Conservation (phyloP, 1,140 invertebrate genomes). For the Caenorhabditis brenneri region DNA sequence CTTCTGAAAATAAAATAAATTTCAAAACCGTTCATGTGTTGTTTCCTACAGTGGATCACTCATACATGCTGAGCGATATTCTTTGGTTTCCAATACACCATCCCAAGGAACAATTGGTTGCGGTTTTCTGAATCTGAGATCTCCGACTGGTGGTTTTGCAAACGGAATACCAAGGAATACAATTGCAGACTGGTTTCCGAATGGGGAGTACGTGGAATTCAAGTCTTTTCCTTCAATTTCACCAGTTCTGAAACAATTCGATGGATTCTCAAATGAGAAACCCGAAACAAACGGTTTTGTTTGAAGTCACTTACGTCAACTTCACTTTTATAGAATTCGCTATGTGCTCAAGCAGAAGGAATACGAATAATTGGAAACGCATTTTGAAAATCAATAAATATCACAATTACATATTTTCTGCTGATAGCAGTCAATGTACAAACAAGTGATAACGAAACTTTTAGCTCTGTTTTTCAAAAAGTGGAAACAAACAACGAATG, state of each 20-base stretch:
- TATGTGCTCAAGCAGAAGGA: too few relatives aligned
- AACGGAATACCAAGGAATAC: slow-evolving; percentile 17
- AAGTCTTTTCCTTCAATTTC: neutral
- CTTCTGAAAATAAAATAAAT: slow-evolving; percentile 6
- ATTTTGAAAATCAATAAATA: too few relatives aligned
- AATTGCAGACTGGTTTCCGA: neutral
- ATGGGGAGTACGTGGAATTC: neutral
- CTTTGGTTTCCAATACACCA: slow-evolving; percentile 25
- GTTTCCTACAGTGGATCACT: too few relatives aligned
- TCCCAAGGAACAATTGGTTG: neutral
- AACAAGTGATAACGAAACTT: too few relatives aligned
- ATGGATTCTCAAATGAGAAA: neutral
- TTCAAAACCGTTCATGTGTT: neutral
- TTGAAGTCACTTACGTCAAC: too few relatives aligned
- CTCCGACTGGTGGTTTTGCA: slow-evolving; percentile 18
- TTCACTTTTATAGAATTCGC: too few relatives aligned
- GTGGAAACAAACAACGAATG: too few relatives aligned
- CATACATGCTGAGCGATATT: slow-evolving; percentile 2
- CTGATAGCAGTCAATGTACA: too few relatives aligned
- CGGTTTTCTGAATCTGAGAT: neutral
- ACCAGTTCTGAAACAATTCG: slow-evolving; percentile 34
- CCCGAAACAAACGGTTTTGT: too few relatives aligned
- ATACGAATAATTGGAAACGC: too few relatives aligned
- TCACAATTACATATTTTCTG: too few relatives aligned
- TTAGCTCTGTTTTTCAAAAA: too few relatives aligned